Conservation (phyloP, 2,888 invertebrate genomes). For the Drosophila bunnanda region DNA sequence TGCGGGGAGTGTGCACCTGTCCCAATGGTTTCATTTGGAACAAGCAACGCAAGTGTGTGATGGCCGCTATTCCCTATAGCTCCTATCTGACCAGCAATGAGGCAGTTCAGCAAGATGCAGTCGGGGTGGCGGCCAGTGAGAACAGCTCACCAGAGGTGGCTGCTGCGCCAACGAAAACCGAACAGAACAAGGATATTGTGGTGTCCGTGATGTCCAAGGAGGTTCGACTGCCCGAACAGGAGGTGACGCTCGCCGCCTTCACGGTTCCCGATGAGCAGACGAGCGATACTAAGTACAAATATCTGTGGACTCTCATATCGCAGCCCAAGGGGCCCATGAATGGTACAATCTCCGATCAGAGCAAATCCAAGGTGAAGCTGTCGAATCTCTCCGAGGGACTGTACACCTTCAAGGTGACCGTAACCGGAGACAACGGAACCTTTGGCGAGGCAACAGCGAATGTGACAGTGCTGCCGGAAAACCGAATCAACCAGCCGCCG, state of each 20-base stretch:
- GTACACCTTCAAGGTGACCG: constrained; percentile 94
- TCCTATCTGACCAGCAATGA: constrained; percentile 53
- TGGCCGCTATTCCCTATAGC: constrained; percentile 74
- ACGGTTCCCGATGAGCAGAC: constrained; percentile 91
- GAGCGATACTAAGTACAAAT: constrained; percentile 90
- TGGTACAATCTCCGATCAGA: constrained; percentile 92
- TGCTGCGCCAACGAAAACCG: constrained; percentile 71
- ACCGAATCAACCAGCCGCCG: constrained; percentile 93
- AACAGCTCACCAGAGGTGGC: constrained; percentile 21
- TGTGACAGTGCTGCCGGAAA: constrained; percentile 94
- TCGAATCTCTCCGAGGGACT: constrained; percentile 94
- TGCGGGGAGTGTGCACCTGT: constrained; percentile 91
- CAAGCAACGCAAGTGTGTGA: constrained; percentile 83
- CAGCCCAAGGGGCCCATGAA: constrained; percentile 92
- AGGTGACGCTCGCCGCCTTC: constrained; percentile 92
- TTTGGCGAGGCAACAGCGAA: constrained; percentile 94
- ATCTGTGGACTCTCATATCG: constrained; percentile 94
- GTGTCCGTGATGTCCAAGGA: constrained; percentile 91
- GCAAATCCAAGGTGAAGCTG: constrained; percentile 92
- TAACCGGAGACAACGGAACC: constrained; percentile 89
- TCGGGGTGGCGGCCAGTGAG: constrained; percentile 22
- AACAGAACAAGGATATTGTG: constrained; percentile 88
- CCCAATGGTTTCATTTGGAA: constrained; percentile 87
- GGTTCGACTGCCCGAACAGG: constrained; percentile 92
- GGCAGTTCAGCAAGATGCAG: constrained; percentile 32